Evolutionary conservation across 2,797 vertebrate species (phyloP), one percentile per base, ranked within the genome.

Genomic region (Luscinia megarhynchos): DNA sequence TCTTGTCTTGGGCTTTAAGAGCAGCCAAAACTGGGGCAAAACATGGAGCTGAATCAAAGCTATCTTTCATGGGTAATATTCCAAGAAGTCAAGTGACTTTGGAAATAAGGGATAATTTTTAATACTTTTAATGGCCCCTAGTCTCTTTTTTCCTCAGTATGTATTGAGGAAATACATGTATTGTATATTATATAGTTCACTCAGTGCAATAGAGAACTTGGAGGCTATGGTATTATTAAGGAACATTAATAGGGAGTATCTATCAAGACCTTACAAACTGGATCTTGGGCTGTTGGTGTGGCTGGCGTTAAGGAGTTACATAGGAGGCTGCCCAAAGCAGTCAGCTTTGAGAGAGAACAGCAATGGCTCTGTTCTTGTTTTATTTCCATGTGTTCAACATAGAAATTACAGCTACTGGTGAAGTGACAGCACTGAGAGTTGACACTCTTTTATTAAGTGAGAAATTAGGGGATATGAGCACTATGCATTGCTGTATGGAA

Each of bases 161-260:
- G 8, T 58, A 51, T 27, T 51, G 50, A 51, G 26, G 50, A 51
- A 51, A 27, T 51, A 27, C 15, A 51, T 51, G 15, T 51, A 8
- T 20, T 32, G 11, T 20, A 6, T 38, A 2, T 21, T 55, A 7
- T n/a, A 18, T 20, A 6, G 13, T 30, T 38, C 22, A 10, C 36
- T 82, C 21, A 66, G 51, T 58, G 21, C 10, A 50, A 8, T 17
- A 29, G 14, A 10, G 13, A 64, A 8, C 38, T 90, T 0, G 0
- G 32, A 40, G 32, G 29, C 15, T 77, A 19, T 41, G n/a, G 15
- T 27, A 20, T 13, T 54, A 4, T n/a, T 69, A 26, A 11, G 26
- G 40, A 29, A 24, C 6, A 6, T 12, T 9, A 61, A 27, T 11
- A 77, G 16, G 20, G 19, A 78, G 12, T 26, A 30, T 0, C 1